phyloP scores from a whole-genome alignment of 2,113 vertebrate genomes.

The Neotoma lepida region DNA sequence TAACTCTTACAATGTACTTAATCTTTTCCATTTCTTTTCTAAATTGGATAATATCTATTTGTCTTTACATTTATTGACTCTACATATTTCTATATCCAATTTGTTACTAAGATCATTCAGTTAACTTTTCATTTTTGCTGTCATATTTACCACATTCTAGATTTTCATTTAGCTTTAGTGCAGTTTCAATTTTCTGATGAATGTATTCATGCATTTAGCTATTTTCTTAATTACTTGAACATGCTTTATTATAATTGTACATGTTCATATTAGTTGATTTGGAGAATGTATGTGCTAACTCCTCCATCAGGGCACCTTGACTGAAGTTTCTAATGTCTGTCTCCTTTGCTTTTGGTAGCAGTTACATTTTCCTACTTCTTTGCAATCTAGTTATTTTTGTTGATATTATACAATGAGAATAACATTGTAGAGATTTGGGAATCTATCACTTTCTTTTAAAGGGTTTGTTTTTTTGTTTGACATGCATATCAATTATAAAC shows the following conservation, averaged over 20 bases:
- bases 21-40: neutral
- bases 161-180: slow-evolving; percentile 14
- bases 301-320: neutral
- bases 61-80: neutral
- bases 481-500: neutral
- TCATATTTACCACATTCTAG: neutral
- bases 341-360: neutral
- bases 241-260: slow-evolving; percentile 1
- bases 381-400: neutral
- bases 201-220: slow-evolving; percentile 23
- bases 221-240: slow-evolving; percentile 52
- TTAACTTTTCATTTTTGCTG: slow-evolving; percentile 30
- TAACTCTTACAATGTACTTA: neutral
- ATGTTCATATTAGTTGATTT: neutral
- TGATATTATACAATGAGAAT: neutral
- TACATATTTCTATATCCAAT: neutral
- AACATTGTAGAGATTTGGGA: neutral
- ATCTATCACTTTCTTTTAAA: neutral
- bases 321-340: neutral
- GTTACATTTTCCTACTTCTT: neutral
- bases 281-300: neutral
- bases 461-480: neutral
- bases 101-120: neutral
- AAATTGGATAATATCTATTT: neutral
- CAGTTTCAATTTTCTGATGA: slow-evolving; percentile 17